Conservation (phyloP, 2,888 invertebrate genomes). For the Neoitamus cyanurus region DNA sequence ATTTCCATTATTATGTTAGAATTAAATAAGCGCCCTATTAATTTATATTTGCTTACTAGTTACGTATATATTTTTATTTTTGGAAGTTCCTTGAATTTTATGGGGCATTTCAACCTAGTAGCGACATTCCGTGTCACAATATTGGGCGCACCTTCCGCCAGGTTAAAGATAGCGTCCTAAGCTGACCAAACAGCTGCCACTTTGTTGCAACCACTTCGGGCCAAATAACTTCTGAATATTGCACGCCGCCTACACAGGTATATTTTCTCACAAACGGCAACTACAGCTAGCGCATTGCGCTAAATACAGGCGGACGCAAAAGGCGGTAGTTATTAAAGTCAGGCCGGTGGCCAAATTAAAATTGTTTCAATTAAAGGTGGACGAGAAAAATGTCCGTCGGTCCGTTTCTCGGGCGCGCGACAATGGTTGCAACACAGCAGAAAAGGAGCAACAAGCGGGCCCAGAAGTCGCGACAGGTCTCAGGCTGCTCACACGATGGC, state of each 20-base stretch:
- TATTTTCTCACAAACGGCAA: not conserved
- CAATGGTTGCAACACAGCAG: not conserved
- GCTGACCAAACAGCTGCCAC: not conserved
- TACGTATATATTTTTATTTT: too few species aligned
- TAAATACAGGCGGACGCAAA: not conserved
- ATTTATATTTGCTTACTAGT: too few species aligned
- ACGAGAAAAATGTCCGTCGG: not conserved
- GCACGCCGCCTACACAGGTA: not conserved
- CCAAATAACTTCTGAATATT: not conserved
- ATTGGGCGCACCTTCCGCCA: not conserved
- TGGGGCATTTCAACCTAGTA: too few species aligned
- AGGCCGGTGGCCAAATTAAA: conserved; percentile 5
- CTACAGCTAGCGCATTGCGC: not conserved
- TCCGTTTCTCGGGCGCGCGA: not conserved
- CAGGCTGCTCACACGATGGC: not conserved
- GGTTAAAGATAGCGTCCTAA: not conserved
- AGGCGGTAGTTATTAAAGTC: not conserved
- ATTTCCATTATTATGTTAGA: too few species aligned
- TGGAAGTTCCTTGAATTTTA: too few species aligned
- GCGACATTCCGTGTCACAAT: not conserved
- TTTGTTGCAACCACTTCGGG: not conserved
- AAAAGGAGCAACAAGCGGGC: not conserved
- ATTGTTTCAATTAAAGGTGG: conserved; percentile 1
- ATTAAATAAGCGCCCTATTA: too few species aligned
- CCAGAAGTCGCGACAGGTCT: not conserved